Conservation (phyloP, 2,113 vertebrate genomes). For the Dicrurus megarhynchus region DNA sequence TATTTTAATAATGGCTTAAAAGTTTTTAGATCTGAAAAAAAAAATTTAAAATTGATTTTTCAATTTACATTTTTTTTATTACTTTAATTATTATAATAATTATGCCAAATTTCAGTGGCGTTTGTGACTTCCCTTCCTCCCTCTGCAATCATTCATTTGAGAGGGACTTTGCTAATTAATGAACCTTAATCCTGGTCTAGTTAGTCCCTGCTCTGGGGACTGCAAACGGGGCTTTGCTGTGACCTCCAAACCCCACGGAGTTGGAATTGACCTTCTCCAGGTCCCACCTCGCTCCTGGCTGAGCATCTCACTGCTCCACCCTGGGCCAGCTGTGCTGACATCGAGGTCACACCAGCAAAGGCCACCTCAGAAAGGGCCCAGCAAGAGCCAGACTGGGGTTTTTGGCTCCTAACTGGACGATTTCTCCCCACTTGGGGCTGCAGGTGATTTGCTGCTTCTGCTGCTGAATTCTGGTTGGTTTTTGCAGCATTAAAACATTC, state of each 20-base stretch:
- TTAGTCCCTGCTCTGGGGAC: background rate
- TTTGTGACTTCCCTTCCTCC: background rate
- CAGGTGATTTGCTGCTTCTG: background rate
- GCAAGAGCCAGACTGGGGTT: background rate
- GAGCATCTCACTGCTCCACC: background rate
- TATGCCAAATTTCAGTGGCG: background rate
- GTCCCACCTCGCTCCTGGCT: rapidly evolving
- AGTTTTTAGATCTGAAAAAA: background rate
- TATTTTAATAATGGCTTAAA: background rate
- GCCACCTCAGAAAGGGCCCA: background rate
- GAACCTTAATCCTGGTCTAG: background rate
- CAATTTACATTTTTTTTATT: background rate
- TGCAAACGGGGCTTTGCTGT: background rate
- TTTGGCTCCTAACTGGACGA: background rate
- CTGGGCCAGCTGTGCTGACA: background rate
- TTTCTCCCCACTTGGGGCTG: background rate
- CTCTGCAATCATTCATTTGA: background rate
- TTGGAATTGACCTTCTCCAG: background rate
- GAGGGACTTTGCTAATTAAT: background rate
- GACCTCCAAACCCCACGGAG: background rate
- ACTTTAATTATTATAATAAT: background rate
- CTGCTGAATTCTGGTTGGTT: background rate
- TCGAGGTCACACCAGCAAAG: background rate
- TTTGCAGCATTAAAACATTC: background rate
- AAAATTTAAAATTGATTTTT: background rate